Evolutionary conservation across 2,113 vertebrate genomes (phyloP).

Genomic region (Rhinogobius similis): DNA sequence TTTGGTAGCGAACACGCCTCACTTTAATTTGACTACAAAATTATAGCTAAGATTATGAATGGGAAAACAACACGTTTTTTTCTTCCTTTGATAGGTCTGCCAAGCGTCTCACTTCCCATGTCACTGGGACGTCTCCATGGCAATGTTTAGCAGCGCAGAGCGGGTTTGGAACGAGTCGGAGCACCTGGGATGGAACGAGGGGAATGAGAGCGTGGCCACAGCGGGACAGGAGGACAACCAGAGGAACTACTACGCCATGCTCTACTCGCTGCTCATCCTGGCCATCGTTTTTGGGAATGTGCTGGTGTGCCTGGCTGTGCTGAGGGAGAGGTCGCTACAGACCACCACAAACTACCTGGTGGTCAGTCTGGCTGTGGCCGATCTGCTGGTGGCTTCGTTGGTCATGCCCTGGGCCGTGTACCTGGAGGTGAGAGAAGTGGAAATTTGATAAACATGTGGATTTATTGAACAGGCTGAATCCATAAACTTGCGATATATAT

Average conservation of each 20-base stretch:
- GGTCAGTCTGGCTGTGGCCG: conserved; percentile 91
- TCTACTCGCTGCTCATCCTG: conserved; percentile 88
- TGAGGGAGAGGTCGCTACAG: conserved; percentile 86
- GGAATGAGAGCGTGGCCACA: conserved; percentile 73
- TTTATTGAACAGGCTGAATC: too few relatives aligned
- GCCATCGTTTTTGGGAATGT: conserved; percentile 90
- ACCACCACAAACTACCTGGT: conserved; percentile 96
- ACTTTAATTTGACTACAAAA: conserved; percentile 22
- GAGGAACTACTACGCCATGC: conserved; percentile 85
- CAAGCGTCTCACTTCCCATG: conserved; percentile 61
- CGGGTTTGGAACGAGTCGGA: conserved; percentile 79
- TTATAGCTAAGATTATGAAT: conserved; percentile 1
- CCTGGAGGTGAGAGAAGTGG: conserved; percentile 84
- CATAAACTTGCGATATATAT: too few relatives aligned
- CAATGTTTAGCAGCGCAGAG: conserved; percentile 76
- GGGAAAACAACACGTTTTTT: conserved; percentile 2
- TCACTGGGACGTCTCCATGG: conserved; percentile 75
- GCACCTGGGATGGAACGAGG: conserved; percentile 49
- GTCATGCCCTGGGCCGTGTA: conserved; percentile 98
- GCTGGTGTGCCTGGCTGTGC: conserved; percentile 89
- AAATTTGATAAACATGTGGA: not conserved
- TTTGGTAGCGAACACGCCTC: conserved; percentile 6
- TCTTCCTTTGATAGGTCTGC: conserved; percentile 58
- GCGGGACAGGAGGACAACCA: conserved; percentile 45
- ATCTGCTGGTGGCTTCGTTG: conserved; percentile 89